Conservation (phyloP, 2,888 invertebrate species). For the Brachypterus glaber region DNA sequence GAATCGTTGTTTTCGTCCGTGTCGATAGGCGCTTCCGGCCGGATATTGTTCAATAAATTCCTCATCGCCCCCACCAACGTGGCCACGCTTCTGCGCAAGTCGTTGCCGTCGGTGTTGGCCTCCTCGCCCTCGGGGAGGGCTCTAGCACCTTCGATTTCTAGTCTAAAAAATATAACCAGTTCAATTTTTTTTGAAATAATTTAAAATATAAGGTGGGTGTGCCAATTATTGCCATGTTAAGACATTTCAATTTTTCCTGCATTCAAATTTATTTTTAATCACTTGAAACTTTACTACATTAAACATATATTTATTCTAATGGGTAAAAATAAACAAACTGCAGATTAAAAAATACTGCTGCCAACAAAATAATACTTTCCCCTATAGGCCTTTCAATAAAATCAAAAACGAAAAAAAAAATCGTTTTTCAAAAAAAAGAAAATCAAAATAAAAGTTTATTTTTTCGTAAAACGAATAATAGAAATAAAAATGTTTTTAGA, state of each 20-base stretch:
- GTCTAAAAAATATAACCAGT: not conserved
- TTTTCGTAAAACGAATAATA: not conserved
- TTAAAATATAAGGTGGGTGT: too few species aligned
- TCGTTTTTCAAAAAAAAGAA: slow-evolving; percentile 5
- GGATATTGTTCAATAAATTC: slow-evolving; percentile 57
- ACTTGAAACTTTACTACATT: too few species aligned
- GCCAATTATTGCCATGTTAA: too few species aligned
- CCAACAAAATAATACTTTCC: too few species aligned
- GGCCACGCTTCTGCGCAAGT: slow-evolving; percentile 54
- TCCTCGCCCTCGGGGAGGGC: slow-evolving; percentile 33
- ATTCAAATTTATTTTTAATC: too few species aligned
- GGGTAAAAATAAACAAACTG: too few species aligned
- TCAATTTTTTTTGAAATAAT: too few species aligned
- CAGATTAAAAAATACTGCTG: too few species aligned
- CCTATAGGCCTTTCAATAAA: too few species aligned
- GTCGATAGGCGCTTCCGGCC: slow-evolving; percentile 46
- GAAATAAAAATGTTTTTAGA: not conserved
- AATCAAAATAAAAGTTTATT: not conserved
- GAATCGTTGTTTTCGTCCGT: slow-evolving; percentile 45
- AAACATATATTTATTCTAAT: too few species aligned
- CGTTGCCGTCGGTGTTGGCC: slow-evolving; percentile 33
- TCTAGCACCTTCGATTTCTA: slow-evolving; percentile 29
- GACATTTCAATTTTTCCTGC: too few species aligned
- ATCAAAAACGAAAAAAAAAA: too few species aligned
- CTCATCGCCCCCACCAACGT: slow-evolving; percentile 63